Conservation (phyloP, 92 coral and sea anemone genomes). For the Phenganax marumi region DNA sequence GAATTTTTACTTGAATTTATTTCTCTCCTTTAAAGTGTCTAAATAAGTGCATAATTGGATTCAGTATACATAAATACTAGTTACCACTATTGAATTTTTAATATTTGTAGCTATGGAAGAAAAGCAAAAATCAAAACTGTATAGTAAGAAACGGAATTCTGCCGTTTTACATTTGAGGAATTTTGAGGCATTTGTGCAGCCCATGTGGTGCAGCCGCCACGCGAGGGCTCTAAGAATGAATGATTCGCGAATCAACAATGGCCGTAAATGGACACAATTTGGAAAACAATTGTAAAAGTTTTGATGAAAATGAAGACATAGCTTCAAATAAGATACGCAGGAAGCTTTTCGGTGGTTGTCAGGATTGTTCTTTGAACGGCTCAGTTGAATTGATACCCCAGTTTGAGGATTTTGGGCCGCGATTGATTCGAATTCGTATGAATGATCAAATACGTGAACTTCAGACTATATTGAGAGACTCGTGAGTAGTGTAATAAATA, state of each 20-base stretch:
- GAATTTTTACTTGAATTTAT: too few species aligned
- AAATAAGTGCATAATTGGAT: too few species aligned
- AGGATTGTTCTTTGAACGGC: constrained; percentile 35
- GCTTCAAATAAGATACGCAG: background rate
- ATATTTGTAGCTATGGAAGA: too few species aligned
- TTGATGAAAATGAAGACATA: constrained; percentile 20
- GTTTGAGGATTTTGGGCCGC: constrained; percentile 67
- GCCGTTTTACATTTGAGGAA: too few species aligned
- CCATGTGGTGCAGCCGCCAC: background rate
- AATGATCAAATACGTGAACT: constrained; percentile 91
- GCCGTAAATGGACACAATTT: constrained; percentile 15
- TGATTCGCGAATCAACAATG: constrained; percentile 17
- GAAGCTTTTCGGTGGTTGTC: constrained; percentile 13
- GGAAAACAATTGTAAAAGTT: constrained; percentile 11
- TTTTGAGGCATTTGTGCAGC: too few species aligned
- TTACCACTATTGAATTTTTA: too few species aligned
- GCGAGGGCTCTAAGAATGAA: constrained; percentile 9
- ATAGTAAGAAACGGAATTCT: too few species aligned
- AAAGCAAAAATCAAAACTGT: too few species aligned
- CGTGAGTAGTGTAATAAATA: constrained; percentile 48
- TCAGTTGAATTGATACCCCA: constrained; percentile 46
- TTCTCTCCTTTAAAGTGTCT: too few species aligned
- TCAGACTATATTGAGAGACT: constrained; percentile 88
- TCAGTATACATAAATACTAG: too few species aligned
- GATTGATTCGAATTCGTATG: constrained; percentile 74